phyloP scores from a whole-genome alignment of 2,113 vertebrate species.

The Salvelinus sp. region DNA sequence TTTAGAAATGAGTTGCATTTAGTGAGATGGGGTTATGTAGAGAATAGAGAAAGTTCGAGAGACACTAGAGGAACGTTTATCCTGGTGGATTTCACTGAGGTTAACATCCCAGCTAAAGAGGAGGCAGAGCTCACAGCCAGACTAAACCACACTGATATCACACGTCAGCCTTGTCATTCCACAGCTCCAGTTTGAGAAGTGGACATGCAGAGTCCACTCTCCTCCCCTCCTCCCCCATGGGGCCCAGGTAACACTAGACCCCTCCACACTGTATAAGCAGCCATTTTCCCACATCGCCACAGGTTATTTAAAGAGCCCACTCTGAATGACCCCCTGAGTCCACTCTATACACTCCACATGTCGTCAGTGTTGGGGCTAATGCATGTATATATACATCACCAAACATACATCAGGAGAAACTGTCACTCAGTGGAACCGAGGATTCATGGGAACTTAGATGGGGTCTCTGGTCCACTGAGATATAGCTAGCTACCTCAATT shows the following conservation, averaged over 20 bases:
- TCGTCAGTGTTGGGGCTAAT: slow-evolving; percentile 34
- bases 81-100: no score
- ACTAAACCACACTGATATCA: slow-evolving; percentile 57
- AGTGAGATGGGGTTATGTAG: no score
- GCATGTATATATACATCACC: slow-evolving; percentile 38
- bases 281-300: slow-evolving; percentile 22
- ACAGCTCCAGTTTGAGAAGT: slow-evolving; percentile 1
- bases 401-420: slow-evolving; percentile 23
- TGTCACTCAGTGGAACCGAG: slow-evolving; percentile 22
- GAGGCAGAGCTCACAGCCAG: slow-evolving; percentile 53
- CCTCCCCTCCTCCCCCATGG: slow-evolving; percentile 6
- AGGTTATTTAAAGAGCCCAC: slow-evolving; percentile 52
- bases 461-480: slow-evolving; percentile 30
- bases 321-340: slow-evolving; percentile 18
- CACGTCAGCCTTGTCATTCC: slow-evolving; percentile 37
- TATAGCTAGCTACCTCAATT: slow-evolving; percentile 7
- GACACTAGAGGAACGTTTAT: no score
- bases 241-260: slow-evolving; percentile 34
- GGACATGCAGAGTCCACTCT: not conserved
- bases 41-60: not conserved
- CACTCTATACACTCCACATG: slow-evolving; percentile 17
- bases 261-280: not conserved
- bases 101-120: slow-evolving; percentile 16
- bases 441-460: slow-evolving; percentile 4
- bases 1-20: no score